Percentiles rank a stretch among this genome's conserved stretches.
These are phyloP conservation scores for Phlogophora meticulosa DNA, from an alignment of 2,888 invertebrate species.

Conservation along the genomic window DNA sequence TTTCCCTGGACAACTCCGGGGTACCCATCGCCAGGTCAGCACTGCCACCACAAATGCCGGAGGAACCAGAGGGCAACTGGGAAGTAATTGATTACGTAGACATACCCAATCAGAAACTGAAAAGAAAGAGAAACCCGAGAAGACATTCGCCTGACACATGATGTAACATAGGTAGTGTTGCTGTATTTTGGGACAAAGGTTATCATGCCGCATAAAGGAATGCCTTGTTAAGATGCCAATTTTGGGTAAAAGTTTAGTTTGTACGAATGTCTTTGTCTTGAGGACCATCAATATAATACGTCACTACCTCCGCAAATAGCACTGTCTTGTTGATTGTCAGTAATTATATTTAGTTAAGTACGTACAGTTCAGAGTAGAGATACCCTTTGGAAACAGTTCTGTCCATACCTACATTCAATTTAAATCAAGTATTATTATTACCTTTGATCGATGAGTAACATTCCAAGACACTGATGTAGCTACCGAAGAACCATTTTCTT, in stretches of 20 bases:
- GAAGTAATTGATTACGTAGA: constrained; percentile 93
- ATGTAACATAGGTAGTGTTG: too few species aligned
- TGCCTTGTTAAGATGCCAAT: constrained; percentile 14
- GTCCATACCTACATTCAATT: constrained; percentile 4
- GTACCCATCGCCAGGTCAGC: constrained; percentile 91
- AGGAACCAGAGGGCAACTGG: constrained; percentile 92
- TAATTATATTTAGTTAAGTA: constrained; percentile 6
- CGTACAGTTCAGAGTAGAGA: constrained; percentile 6
- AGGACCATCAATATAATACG: constrained; percentile 17
- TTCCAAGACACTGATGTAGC: constrained; percentile 15
- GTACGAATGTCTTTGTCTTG: constrained; percentile 24
- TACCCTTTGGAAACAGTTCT: constrained; percentile 7
- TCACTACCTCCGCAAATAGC: constrained; percentile 30
- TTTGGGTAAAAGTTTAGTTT: constrained; percentile 20
- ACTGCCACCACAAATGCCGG: constrained; percentile 86
- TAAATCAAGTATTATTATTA: not conserved
- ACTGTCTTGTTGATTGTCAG: constrained; percentile 21
- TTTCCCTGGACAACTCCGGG: constrained; percentile 92
- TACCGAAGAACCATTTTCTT: constrained; percentile 58
- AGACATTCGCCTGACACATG: constrained; percentile 22
- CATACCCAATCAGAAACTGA: constrained; percentile 74
- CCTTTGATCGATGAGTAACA: not conserved
- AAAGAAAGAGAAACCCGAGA: constrained; percentile 46
- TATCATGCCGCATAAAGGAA: not conserved
- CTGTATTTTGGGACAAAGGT: constrained; percentile 1